These are phyloP conservation scores for Chloroclysta siterata DNA, from an alignment of 2,888 invertebrate species.

Conservation along the genomic window DNA sequence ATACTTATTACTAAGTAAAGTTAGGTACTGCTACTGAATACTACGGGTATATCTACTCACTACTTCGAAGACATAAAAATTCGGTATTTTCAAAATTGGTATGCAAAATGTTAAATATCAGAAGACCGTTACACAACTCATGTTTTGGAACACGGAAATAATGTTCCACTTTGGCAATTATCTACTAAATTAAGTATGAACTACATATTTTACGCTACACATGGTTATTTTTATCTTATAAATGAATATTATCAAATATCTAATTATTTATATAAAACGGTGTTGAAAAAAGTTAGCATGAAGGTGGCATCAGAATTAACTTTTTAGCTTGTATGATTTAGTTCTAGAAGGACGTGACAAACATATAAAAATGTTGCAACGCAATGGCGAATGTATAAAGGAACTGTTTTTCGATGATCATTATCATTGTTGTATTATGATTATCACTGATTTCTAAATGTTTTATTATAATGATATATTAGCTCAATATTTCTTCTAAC, in stretches of 20 bases:
- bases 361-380: background rate
- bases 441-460: background rate
- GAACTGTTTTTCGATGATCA: background rate
- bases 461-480: background rate
- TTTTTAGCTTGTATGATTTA: background rate
- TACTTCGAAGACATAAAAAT: slow-evolving; percentile 1
- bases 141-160: slow-evolving; percentile 21
- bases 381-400: background rate
- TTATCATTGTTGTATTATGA: background rate
- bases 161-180: slow-evolving; percentile 41
- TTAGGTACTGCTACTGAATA: background rate
- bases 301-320: background rate
- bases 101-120: slow-evolving; percentile 22
- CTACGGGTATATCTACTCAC: background rate
- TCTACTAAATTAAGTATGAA: slow-evolving; percentile 7
- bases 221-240: background rate
- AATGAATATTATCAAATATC: background rate
- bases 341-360: background rate
- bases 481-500: background rate
- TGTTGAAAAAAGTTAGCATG: too few relatives aligned
- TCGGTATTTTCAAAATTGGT: background rate
- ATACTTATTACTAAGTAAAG: background rate
- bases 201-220: background rate
- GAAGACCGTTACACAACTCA: slow-evolving; percentile 51
- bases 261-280: background rate